Evolutionary conservation across 2,888 invertebrate genomes (phyloP).

Genomic region (Euzetes globulus): DNA sequence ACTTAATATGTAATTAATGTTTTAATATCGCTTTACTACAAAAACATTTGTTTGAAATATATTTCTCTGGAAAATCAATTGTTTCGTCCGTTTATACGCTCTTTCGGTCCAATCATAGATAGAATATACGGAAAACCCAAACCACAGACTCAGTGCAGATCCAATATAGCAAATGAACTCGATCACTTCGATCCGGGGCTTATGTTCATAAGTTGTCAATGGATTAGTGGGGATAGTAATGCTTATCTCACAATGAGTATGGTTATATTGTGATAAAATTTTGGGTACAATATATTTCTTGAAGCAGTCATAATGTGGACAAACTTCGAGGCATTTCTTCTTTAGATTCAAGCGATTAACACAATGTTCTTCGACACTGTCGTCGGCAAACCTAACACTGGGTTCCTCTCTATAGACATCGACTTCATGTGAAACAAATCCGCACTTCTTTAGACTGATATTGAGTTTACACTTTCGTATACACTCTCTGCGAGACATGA

Average conservation of each 20-base stretch:
- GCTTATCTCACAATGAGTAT: neutral
- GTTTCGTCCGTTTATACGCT: too few species aligned
- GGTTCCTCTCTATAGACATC: neutral
- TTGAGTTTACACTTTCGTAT: neutral
- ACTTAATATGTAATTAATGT: too few species aligned
- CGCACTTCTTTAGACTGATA: neutral
- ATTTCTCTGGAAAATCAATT: too few species aligned
- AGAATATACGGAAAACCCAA: too few species aligned
- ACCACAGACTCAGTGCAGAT: neutral
- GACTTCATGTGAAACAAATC: neutral
- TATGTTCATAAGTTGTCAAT: neutral
- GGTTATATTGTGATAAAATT: neutral
- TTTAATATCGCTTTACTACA: too few species aligned
- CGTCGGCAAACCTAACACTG: conserved; percentile 3
- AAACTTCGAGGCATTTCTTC: neutral
- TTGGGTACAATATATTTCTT: neutral
- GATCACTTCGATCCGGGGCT: neutral
- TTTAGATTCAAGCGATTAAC: neutral
- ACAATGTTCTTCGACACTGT: neutral
- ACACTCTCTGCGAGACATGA: neutral
- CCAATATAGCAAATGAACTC: neutral
- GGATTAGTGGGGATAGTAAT: neutral
- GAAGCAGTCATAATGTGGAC: neutral
- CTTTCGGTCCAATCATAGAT: too few species aligned
- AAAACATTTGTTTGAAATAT: too few species aligned